These are phyloP conservation scores for Bucco capensis DNA, from an alignment of 2,113 vertebrate genomes.

Conservation along the genomic window DNA sequence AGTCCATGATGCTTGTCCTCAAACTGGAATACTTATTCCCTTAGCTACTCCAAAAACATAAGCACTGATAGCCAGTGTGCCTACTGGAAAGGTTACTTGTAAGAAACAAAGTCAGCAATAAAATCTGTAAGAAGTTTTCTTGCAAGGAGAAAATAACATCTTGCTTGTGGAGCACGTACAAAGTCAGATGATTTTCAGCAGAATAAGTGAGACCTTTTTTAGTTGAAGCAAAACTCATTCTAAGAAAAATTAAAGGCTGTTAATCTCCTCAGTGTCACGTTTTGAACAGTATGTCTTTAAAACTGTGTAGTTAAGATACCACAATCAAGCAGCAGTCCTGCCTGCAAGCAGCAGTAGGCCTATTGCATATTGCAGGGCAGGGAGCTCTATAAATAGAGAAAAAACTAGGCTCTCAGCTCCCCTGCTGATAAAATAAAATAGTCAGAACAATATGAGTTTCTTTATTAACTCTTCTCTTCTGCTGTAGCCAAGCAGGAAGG, in stretches of 20 bases:
- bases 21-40: not conserved
- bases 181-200: conserved; percentile 5
- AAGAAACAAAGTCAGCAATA: not conserved
- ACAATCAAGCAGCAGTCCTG: not conserved
- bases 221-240: conserved; percentile 29
- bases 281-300: conserved; percentile 1
- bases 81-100: not conserved
- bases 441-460: not conserved
- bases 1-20: not conserved
- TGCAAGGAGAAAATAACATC: not conserved
- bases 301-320: not conserved
- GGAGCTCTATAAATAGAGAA: not conserved
- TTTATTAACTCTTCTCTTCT: not conserved
- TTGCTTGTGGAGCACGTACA: not conserved
- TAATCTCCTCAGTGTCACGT: not conserved
- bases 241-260: conserved; percentile 28
- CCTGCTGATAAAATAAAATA: not conserved
- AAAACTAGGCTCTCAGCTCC: not conserved
- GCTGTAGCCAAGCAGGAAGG: not conserved
- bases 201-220: conserved; percentile 6
- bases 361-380: not conserved
- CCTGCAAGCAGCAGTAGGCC: not conserved
- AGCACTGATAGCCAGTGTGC: not conserved
- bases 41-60: not conserved
- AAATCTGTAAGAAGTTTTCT: not conserved